These are phyloP conservation scores for Sebastes hubbsi DNA, from an alignment of 2,797 vertebrate genomes.

Conservation along the genomic window DNA sequence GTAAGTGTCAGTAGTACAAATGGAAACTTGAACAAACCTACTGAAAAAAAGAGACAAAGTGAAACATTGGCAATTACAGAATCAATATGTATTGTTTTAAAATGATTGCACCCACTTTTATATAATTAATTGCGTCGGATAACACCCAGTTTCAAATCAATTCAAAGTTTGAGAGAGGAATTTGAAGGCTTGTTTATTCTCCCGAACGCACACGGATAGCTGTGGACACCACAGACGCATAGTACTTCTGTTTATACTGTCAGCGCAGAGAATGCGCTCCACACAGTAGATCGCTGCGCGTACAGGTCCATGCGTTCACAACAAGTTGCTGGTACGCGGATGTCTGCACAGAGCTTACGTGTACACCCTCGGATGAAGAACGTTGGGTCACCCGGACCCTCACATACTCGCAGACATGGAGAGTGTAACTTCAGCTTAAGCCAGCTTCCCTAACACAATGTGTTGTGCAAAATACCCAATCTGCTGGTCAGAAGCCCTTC, in stretches of 20 bases:
- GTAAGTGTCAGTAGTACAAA: background rate
- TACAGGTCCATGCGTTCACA: background rate
- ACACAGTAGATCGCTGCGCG: background rate
- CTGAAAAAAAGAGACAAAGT: background rate
- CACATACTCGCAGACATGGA: too few relatives aligned
- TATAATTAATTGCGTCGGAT: background rate
- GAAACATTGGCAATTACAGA: background rate
- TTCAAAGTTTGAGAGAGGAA: background rate
- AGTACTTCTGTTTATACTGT: background rate
- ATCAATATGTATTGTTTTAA: background rate
- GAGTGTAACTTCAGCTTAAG: background rate
- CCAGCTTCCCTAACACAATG: background rate
- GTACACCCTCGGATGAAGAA: too few relatives aligned
- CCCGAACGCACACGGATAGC: too few relatives aligned
- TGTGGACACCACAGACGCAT: background rate
- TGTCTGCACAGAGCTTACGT: too few relatives aligned
- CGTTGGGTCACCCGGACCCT: accelerated
- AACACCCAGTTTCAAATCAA: background rate
- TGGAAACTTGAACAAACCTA: background rate
- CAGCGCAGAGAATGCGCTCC: background rate
- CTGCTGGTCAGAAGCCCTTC: background rate
- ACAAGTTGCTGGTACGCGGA: too few relatives aligned
- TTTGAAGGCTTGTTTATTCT: too few relatives aligned
- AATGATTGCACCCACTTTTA: background rate
- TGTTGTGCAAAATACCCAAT: background rate